These are phyloP conservation scores for Poeciliopsis gracilis DNA, from an alignment of 2,797 vertebrate genomes.

Conservation along the genomic window DNA sequence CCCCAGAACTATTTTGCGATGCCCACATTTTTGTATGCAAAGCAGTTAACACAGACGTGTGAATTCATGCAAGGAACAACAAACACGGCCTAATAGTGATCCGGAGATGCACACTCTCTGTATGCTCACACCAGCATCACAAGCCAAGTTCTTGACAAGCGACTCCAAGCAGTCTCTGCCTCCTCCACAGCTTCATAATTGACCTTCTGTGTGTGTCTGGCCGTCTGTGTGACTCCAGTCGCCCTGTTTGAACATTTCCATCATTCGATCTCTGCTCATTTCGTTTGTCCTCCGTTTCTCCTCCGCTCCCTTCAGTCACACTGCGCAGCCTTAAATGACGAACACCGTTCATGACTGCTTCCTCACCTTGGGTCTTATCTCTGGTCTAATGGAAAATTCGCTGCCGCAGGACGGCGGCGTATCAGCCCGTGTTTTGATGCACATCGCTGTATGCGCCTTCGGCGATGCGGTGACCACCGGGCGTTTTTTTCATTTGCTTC, in stretches of 20 bases:
- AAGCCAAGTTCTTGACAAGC: slow-evolving; percentile 66
- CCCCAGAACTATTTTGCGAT: not conserved
- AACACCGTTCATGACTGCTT: slow-evolving; percentile 46
- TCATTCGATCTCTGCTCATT: slow-evolving; percentile 21
- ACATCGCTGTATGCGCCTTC: not conserved
- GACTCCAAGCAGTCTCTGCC: slow-evolving; percentile 66
- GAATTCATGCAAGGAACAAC: slow-evolving; percentile 25
- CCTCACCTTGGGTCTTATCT: slow-evolving; percentile 7
- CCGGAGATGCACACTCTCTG: slow-evolving; percentile 19
- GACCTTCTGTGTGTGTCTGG: slow-evolving; percentile 59
- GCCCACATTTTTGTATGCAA: slow-evolving; percentile 20
- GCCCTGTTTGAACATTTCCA: slow-evolving; percentile 47
- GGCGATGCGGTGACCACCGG: not conserved
- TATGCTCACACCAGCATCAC: slow-evolving; percentile 56
- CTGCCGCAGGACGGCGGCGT: slow-evolving; percentile 27
- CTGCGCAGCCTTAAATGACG: slow-evolving; percentile 38
- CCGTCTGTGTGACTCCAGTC: slow-evolving; percentile 59
- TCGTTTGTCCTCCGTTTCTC: slow-evolving; percentile 45
- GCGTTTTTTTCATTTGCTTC: not conserved
- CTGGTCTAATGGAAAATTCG: slow-evolving; percentile 30
- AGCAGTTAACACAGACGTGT: slow-evolving; percentile 8
- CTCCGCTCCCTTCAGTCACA: slow-evolving; percentile 28
- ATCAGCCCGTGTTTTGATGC: slow-evolving; percentile 18
- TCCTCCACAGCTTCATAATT: slow-evolving; percentile 65
- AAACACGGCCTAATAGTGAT: slow-evolving; percentile 18